phyloP scores from a whole-genome alignment of 1,140 invertebrate species.

The Gonatopus flavifemur region DNA sequence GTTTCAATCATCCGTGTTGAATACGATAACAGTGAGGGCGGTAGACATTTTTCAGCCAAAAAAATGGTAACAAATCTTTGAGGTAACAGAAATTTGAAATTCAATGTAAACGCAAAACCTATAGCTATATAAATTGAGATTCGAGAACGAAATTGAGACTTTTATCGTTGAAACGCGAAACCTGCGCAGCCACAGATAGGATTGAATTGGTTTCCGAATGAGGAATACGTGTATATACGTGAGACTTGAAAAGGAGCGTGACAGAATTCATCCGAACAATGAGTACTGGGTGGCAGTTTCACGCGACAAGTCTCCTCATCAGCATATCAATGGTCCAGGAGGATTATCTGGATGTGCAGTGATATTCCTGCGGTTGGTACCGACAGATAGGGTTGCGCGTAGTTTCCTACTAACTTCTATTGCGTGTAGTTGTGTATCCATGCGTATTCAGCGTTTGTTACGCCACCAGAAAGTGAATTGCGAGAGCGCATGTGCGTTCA shows the following conservation, averaged over 20 bases:
- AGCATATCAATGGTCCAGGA: slow-evolving; percentile 57
- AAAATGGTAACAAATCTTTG: no score
- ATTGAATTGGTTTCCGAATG: slow-evolving; percentile 38
- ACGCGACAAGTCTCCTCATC: slow-evolving; percentile 59
- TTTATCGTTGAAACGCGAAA: slow-evolving; percentile 32
- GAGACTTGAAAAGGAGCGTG: slow-evolving; percentile 39
- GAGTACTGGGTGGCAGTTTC: slow-evolving; percentile 57
- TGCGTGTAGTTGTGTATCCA: not conserved
- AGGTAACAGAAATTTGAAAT: no score
- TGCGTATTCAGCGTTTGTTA: not conserved
- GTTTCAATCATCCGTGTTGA: no score
- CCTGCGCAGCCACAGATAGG: slow-evolving; percentile 37
- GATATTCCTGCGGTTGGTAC: slow-evolving; percentile 55
- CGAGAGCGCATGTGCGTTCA: no score
- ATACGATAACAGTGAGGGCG: no score
- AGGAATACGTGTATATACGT: slow-evolving; percentile 25
- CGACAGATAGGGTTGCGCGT: slow-evolving; percentile 55
- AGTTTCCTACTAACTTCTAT: slow-evolving; percentile 14
- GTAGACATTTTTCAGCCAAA: no score
- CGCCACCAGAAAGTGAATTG: no score
- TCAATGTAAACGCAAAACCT: no score
- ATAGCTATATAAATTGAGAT: no score
- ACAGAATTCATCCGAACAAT: slow-evolving; percentile 52
- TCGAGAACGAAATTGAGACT: slow-evolving; percentile 14
- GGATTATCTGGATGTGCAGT: slow-evolving; percentile 57